A percentile compares a stretch with the other conserved stretches of the same genome.
These are phyloP conservation scores for Eucidaris tribuloides DNA, from an alignment of 35 echinoderm and acorn worm species.

Conservation along the genomic window DNA sequence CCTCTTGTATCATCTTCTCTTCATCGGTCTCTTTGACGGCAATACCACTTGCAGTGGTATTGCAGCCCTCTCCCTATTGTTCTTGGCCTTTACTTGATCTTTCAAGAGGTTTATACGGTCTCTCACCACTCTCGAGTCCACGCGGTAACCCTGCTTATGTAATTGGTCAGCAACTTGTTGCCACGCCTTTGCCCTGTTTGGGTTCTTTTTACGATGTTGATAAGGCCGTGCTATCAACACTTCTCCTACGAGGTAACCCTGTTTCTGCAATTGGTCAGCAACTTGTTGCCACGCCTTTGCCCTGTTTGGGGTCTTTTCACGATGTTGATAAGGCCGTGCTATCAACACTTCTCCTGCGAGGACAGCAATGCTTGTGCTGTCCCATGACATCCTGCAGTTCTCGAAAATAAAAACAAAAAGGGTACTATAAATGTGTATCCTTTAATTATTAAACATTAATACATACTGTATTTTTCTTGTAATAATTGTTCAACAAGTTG, in stretches of 20 bases:
- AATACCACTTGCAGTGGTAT: conserved; percentile 21
- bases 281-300: too few species aligned
- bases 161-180: conserved; percentile 7
- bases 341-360: too few species aligned
- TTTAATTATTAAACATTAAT: too few species aligned
- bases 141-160: not conserved
- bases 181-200: conserved; percentile 16
- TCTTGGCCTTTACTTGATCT: conserved; percentile 25
- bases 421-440: too few species aligned
- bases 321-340: too few species aligned
- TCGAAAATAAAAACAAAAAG: not conserved
- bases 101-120: not conserved
- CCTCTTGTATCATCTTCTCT: conserved; percentile 14
- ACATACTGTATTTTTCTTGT: too few species aligned
- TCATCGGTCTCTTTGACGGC: conserved; percentile 15
- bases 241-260: too few species aligned
- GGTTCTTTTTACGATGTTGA: not conserved
- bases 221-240: not conserved
- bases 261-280: too few species aligned
- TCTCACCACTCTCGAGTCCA: conserved; percentile 5
- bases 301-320: too few species aligned
- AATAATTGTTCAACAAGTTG: too few species aligned
- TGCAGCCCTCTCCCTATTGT: conserved; percentile 12
- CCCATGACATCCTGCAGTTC: conserved; percentile 17
- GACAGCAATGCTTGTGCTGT: not conserved